Evolutionary conservation across 2,797 vertebrate genomes (phyloP), one percentile per base, ranked within the genome.

Genomic region (Poeciliopsis presidionis): DNA sequence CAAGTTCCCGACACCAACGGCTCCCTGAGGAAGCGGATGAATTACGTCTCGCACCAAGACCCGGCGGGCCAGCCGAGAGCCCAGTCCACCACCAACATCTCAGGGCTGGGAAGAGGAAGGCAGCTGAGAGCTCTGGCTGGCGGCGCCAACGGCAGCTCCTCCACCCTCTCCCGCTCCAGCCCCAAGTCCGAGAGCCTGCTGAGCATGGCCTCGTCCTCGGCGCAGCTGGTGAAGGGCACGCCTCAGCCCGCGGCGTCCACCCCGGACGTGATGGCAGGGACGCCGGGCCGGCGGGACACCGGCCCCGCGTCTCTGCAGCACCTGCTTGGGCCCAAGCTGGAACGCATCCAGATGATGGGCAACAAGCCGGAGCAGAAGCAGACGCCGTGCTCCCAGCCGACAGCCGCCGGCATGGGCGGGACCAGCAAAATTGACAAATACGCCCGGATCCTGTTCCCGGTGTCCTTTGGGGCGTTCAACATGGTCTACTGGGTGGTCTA

Each of bases 401-500:
- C 90, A 0, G 90, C 96, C 25, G 95, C 95, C 67, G 96, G 96
- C 0, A 92, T 93, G 57, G 95, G 94, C 0, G 98, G 97, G 83
- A 98, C 98, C 87, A 99, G 98, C 93, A 99, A 99, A 96, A 99
- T 99, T 92, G 98, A 99, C 95, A 98, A 99, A 92, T 99, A 99
- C 45, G 98, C 98, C 82, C 96, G 98, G 79, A 99, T 99, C 96
- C 95, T 99, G 83, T 99, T 99, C 91, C 98, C 98, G 70, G 97
- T 99, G 88, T 97, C 98, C 72, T 99, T 99, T 2, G 97, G 97
- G 84, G 98, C 97, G 61, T 99, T 99, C 93, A 99, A 99, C 92
- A 98, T 99, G 97, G 98, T 99, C 73, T 99, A 99, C 92, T 99
- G 98, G 98, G 98, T 99, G 88, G 98, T 99, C 81, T 99, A 99